Evolutionary conservation across 2,113 vertebrate species (phyloP), one percentile per base, ranked within the genome.

Genomic region (Pholis gunnellus): DNA sequence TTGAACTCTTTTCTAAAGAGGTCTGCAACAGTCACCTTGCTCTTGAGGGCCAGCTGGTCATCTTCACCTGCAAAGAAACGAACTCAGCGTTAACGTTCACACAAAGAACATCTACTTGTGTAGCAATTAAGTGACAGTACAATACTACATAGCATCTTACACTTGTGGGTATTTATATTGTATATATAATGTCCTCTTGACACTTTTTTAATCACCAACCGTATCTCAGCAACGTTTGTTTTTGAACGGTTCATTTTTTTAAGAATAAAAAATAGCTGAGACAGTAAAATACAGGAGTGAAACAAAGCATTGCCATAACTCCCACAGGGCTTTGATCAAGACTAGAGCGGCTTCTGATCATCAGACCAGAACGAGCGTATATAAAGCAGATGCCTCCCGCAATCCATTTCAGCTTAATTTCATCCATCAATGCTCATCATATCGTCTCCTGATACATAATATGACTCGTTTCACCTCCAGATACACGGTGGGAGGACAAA

Each of bases 1-100:
- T 94, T 96, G 92, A 98, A 97, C 71, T 97, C 96, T 81, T 95
- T 96, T n/a, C 95, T 96, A 86, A 97, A 97, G 77, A 99, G 95
- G 90, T 99, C 97, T 82, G 95, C 96, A 52, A 98, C 95, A 0
- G 96, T 96, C 93, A 99, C 95, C 86, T 98, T 99, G 75, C 94
- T 95, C 93, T 98, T 99, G 38, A 97, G 95, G 86, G 97, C 98
- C 90, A 98, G 93, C 77, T 95, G 97, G 89, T 97, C 97, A 69
- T 98, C 97, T 92, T 99, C 98, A 17, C 95, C 98, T 99, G 90
- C 52, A 76, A 91, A 78, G 20, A 75, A 40, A 84, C 20, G 15
- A 52, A 64, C 18, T 13, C 22, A 20, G n/a, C 22, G 52, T 56
- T 11, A 46, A 36, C 20, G 4, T 72, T 15, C 34, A 13, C 6